phyloP scores from a whole-genome alignment of 53 echinoderm and acorn worm genomes.

The Echinarachnius parma region DNA sequence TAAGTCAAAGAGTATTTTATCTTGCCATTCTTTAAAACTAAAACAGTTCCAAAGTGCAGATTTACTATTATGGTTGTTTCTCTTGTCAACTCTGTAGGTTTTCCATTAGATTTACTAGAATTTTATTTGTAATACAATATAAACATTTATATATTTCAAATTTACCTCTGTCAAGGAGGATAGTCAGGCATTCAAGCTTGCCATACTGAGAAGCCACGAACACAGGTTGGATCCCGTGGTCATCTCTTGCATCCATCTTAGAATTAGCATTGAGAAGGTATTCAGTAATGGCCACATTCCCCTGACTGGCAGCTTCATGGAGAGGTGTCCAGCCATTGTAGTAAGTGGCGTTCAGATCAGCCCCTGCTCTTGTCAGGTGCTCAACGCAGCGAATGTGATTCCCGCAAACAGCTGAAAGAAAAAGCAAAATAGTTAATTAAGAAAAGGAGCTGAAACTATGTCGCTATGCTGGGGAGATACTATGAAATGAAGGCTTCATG shows the following conservation, averaged over 20 bases:
- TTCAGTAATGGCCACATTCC: constrained; percentile 37
- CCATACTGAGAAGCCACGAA: constrained; percentile 86
- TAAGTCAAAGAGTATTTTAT: too few species aligned
- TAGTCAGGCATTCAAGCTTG: constrained; percentile 57
- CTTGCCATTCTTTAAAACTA: too few species aligned
- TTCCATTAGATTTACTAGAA: too few species aligned
- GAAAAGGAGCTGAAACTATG: too few species aligned
- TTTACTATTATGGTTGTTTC: too few species aligned
- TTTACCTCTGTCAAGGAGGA: constrained; percentile 72
- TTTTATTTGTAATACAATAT: too few species aligned
- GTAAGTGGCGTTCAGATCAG: constrained; percentile 57
- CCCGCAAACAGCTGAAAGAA: constrained; percentile 55
- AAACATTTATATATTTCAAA: too few species aligned
- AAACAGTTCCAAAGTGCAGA: too few species aligned
- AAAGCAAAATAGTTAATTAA: background rate
- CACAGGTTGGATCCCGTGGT: constrained; percentile 69
- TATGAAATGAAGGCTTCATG: too few species aligned
- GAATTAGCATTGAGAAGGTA: constrained; percentile 60
- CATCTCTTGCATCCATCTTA: constrained; percentile 45
- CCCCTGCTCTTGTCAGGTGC: constrained; percentile 49
- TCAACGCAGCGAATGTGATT: constrained; percentile 67
- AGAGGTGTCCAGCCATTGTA: constrained; percentile 72
- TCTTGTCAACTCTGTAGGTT: too few species aligned
- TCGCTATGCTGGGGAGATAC: too few species aligned
- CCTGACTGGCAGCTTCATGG: constrained; percentile 73